Evolutionary conservation across 1,140 invertebrate genomes (phyloP).

Genomic region (Uloborus diversus): DNA sequence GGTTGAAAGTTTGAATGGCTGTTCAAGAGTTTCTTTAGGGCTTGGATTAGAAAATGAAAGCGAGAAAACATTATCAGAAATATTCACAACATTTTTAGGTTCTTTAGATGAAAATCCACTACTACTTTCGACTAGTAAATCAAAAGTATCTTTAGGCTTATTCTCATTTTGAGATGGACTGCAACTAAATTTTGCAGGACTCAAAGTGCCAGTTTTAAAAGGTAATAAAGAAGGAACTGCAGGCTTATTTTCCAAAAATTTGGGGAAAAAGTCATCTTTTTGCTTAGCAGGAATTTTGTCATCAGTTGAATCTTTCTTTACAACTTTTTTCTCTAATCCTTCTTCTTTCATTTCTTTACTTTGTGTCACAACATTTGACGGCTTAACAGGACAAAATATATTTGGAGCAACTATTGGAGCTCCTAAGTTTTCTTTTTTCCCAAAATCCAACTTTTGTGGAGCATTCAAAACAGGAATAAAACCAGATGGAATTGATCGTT

Average conservation of each 20-base stretch:
- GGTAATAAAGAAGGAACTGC: too few species aligned
- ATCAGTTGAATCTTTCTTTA: background rate
- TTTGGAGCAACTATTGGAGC: too few species aligned
- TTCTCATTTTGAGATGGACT: background rate
- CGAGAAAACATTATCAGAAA: slow-evolving; percentile 11
- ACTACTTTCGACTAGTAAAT: slow-evolving; percentile 5
- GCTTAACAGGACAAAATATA: too few species aligned
- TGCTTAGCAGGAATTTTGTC: background rate
- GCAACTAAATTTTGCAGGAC: background rate
- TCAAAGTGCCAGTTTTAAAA: background rate
- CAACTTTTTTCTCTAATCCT: too few species aligned
- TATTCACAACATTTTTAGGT: background rate
- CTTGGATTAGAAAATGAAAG: slow-evolving; percentile 11
- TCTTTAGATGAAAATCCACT: background rate
- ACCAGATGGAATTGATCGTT: background rate
- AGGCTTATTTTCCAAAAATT: background rate
- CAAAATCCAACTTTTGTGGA: background rate
- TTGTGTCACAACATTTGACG: too few species aligned
- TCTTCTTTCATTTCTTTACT: too few species aligned
- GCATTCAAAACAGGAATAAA: slow-evolving; percentile 6
- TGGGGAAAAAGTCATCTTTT: background rate
- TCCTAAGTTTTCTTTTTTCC: too few species aligned
- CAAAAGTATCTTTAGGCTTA: slow-evolving; percentile 31
- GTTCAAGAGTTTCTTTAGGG: slow-evolving; percentile 6
- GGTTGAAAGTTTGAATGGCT: background rate